These are phyloP conservation scores for Platypus cylindrus DNA, from an alignment of 2,888 invertebrate genomes.

Conservation along the genomic window DNA sequence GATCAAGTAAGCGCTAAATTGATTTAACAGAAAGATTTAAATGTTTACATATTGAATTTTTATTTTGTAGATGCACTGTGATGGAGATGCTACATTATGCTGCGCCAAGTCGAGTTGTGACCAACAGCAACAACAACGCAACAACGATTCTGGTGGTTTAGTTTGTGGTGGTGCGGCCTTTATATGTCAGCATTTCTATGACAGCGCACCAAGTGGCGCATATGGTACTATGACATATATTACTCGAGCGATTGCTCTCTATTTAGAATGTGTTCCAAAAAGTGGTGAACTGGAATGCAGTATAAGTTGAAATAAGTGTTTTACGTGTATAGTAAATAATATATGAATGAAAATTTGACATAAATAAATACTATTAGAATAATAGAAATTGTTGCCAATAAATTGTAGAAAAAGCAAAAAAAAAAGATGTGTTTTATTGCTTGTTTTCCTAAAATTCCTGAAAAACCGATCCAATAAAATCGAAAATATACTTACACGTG, in stretches of 20 bases:
- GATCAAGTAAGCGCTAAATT: slow-evolving; percentile 62
- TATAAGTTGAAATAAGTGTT: slow-evolving; percentile 41
- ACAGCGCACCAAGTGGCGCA: slow-evolving; percentile 94
- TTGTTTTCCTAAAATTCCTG: no score
- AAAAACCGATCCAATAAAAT: no score
- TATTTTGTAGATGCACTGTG: slow-evolving; percentile 63
- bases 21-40: slow-evolving; percentile 8
- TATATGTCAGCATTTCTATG: slow-evolving; percentile 94
- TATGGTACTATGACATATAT: slow-evolving; percentile 97
- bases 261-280: slow-evolving; percentile 62
- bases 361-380: no score
- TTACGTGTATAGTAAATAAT: not conserved
- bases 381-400: no score
- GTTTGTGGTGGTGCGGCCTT: slow-evolving; percentile 88
- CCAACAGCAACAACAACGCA: slow-evolving; percentile 48
- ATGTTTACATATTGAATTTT: no score
- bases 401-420: no score
- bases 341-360: no score
- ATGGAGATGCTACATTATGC: slow-evolving; percentile 87
- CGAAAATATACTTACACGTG: no score
- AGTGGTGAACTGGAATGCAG: slow-evolving; percentile 72
- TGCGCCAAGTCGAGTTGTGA: slow-evolving; percentile 74
- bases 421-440: no score
- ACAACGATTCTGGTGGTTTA: slow-evolving; percentile 47
- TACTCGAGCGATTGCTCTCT: slow-evolving; percentile 66